Conservation (phyloP, 1,140 invertebrate genomes). For the Zaprionus inermis region DNA sequence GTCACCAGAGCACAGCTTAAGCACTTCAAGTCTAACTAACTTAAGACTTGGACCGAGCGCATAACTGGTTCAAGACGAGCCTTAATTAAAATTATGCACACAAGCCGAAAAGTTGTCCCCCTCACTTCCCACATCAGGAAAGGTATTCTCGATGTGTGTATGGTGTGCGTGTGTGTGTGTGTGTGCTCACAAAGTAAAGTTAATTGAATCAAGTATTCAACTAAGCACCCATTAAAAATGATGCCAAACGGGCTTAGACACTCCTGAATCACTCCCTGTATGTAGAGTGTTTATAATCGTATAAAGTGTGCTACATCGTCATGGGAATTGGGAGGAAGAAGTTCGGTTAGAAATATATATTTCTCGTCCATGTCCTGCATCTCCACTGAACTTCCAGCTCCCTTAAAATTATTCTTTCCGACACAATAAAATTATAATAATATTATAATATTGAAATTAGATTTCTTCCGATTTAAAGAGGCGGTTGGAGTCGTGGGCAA, state of each 20-base stretch:
- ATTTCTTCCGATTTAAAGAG: too few relatives aligned
- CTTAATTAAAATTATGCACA: constrained; percentile 58
- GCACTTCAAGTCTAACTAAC: constrained; percentile 16
- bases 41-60: constrained; percentile 47
- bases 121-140: background rate
- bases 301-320: too few relatives aligned
- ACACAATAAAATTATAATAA: too few relatives aligned
- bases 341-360: too few relatives aligned
- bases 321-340: too few relatives aligned
- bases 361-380: too few relatives aligned
- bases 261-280: background rate
- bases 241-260: background rate
- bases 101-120: constrained; percentile 45
- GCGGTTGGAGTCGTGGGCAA: too few relatives aligned
- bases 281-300: too few relatives aligned
- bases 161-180: background rate
- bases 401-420: too few relatives aligned
- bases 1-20: constrained; percentile 18
- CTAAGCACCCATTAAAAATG: constrained; percentile 1
- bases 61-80: constrained; percentile 67
- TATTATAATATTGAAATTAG: too few relatives aligned
- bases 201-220: constrained; percentile 11
- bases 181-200: background rate
- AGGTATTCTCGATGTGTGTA: background rate
- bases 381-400: too few relatives aligned